phyloP scores from a whole-genome alignment of 1,140 invertebrate species.

The Drosophila parvula region DNA sequence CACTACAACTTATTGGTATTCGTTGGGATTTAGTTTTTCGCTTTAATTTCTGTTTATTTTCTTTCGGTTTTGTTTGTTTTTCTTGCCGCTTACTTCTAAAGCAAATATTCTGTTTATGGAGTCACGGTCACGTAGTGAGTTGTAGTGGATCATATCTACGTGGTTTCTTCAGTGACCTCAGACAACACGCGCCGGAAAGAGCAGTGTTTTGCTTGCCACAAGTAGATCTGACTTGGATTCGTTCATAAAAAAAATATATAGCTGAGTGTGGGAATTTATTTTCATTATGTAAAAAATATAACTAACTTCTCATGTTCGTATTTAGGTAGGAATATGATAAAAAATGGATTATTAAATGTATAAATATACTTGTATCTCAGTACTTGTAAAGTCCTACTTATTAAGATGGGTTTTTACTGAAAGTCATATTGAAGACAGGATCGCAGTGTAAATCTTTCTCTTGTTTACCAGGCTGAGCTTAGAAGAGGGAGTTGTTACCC shows the following conservation, averaged over 20 bases:
- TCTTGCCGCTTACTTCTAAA: not conserved
- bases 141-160: conserved; percentile 27
- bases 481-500: too few species aligned
- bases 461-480: too few species aligned
- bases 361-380: too few species aligned
- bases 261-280: not conserved
- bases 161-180: conserved; percentile 26
- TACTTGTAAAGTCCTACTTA: too few species aligned
- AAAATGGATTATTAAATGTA: too few species aligned
- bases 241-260: not conserved
- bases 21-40: conserved; percentile 17
- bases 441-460: too few species aligned
- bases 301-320: not conserved
- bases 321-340: too few species aligned
- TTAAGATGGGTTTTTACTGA: too few species aligned
- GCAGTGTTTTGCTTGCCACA: not conserved
- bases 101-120: conserved; percentile 7
- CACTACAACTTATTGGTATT: conserved; percentile 25
- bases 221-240: not conserved
- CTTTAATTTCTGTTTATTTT: conserved; percentile 27
- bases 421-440: too few species aligned
- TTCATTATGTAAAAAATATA: not conserved
- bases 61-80: conserved; percentile 10
- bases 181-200: conserved; percentile 2
- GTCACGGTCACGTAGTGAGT: conserved; percentile 37